Evolutionary conservation across 2,888 invertebrate genomes (phyloP).

Genomic region (Euzophera pinguis): DNA sequence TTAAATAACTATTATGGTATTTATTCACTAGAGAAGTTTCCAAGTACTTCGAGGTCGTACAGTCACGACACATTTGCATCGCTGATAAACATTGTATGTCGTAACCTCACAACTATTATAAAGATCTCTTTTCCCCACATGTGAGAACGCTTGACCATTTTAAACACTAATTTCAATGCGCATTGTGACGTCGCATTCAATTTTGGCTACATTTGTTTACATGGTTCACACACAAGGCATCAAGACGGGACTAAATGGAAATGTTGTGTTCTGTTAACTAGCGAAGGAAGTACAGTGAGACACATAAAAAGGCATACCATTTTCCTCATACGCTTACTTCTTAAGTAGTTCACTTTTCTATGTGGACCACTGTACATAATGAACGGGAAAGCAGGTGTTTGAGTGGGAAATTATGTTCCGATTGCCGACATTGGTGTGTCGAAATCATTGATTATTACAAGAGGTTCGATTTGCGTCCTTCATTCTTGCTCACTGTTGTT

Average conservation of each 20-base stretch:
- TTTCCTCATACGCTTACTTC: too few relatives aligned
- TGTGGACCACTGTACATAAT: neutral
- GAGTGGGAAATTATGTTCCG: slow-evolving; percentile 14
- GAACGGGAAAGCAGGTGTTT: slow-evolving; percentile 9
- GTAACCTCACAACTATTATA: slow-evolving; percentile 60
- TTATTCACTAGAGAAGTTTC: neutral
- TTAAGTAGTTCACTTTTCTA: too few relatives aligned
- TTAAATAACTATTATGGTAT: too few relatives aligned
- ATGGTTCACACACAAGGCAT: slow-evolving; percentile 6
- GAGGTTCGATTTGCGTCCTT: neutral
- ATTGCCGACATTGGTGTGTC: slow-evolving; percentile 9
- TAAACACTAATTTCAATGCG: slow-evolving; percentile 29
- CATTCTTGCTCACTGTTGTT: neutral
- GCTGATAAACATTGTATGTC: slow-evolving; percentile 56
- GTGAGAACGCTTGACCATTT: slow-evolving; percentile 37
- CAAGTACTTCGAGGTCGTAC: slow-evolving; percentile 5
- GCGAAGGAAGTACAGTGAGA: neutral
- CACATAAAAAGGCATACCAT: too few relatives aligned
- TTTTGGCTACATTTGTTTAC: slow-evolving; percentile 7
- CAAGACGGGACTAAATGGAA: slow-evolving; percentile 10
- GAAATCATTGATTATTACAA: slow-evolving; percentile 5
- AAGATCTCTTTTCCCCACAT: slow-evolving; percentile 39
- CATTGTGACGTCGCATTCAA: slow-evolving; percentile 12
- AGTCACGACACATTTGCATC: slow-evolving; percentile 57
- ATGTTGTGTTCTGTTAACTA: slow-evolving; percentile 11